These are phyloP conservation scores for Solenodon paradoxus DNA, from an alignment of 2,113 vertebrate species.

Conservation along the genomic window DNA sequence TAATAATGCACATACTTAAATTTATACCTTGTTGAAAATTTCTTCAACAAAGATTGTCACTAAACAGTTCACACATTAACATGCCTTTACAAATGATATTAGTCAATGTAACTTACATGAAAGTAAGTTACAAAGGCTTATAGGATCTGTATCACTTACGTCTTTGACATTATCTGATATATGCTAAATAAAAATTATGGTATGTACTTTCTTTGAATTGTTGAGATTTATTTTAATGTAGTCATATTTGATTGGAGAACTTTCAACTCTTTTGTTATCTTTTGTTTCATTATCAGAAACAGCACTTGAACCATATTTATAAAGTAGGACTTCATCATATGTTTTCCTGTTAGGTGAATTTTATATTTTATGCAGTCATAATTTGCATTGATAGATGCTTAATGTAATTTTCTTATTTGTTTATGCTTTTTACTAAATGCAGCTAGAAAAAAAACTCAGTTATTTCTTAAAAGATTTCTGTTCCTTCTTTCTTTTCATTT, in stretches of 20 bases:
- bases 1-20: not conserved
- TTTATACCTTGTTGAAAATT: not conserved
- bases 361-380: not conserved
- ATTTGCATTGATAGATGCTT: constrained; percentile 6
- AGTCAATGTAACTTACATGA: not conserved
- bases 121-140: not conserved
- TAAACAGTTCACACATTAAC: not conserved
- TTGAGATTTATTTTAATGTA: constrained; percentile 23
- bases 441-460: not conserved
- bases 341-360: not conserved
- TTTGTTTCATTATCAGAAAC: constrained; percentile 1
- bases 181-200: not conserved
- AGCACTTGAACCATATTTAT: not conserved
- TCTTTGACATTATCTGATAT: not conserved
- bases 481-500: too few species aligned
- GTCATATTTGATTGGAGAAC: not conserved
- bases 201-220: not conserved
- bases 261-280: not conserved
- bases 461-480: not conserved
- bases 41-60: not conserved
- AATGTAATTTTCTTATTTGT: not conserved
- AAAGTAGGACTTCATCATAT: not conserved
- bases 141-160: not conserved
- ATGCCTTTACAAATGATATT: not conserved
- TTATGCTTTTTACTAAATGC: not conserved